Conservation (phyloP, 1,140 invertebrate genomes). For the Globodera rostochiensis region DNA sequence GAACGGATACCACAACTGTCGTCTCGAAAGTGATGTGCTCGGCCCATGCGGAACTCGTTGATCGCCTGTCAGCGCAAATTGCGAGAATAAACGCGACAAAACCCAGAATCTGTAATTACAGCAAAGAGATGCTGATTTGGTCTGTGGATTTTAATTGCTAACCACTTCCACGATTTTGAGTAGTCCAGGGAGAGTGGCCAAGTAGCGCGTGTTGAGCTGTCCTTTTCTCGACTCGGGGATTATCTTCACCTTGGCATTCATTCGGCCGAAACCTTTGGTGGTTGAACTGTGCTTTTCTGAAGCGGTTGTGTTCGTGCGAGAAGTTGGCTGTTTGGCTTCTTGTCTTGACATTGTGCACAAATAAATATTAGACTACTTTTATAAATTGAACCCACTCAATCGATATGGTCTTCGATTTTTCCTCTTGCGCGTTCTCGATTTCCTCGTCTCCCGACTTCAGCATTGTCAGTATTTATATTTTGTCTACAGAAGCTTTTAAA, state of each 20-base stretch:
- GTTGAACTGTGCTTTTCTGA: background rate
- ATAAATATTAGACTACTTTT: too few relatives aligned
- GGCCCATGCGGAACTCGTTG: conserved; percentile 62
- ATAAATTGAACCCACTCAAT: background rate
- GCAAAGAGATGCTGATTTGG: background rate
- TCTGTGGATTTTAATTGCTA: conserved; percentile 7
- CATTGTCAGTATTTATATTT: background rate
- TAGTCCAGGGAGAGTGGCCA: conserved; percentile 59
- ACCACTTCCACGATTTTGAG: conserved; percentile 64
- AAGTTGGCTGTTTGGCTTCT: background rate
- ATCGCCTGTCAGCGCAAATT: conserved; percentile 61
- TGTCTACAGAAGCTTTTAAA: background rate
- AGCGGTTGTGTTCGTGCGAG: background rate
- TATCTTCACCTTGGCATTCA: conserved; percentile 52
- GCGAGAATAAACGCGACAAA: conserved; percentile 63
- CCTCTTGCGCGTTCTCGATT: conserved; percentile 7
- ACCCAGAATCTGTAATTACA: conserved; percentile 51
- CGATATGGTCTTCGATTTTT: conserved; percentile 5
- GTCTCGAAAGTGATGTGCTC: conserved; percentile 65
- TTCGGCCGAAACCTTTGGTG: conserved; percentile 41
- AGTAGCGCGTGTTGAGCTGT: conserved; percentile 60
- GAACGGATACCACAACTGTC: conserved; percentile 54
- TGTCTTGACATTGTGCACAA: background rate
- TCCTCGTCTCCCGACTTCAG: conserved; percentile 17
- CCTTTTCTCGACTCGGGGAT: conserved; percentile 61